Percentiles rank a stretch among this genome's conserved stretches.
Evolutionary conservation across 1,140 invertebrate genomes (phyloP).

Genomic region (Plodia interpunctella): DNA sequence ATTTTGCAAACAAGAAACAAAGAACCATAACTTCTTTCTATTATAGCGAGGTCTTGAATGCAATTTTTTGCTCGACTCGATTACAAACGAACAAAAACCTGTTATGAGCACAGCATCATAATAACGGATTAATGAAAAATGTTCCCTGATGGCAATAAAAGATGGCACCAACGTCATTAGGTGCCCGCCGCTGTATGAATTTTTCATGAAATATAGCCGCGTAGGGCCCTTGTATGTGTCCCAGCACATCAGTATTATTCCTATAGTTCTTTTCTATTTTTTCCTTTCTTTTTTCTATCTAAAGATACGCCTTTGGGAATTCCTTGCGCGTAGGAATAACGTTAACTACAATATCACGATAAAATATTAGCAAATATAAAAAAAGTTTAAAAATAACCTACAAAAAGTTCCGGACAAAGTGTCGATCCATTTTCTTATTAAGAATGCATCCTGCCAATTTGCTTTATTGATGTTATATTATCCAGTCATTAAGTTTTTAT

Average conservation of each 20-base stretch:
- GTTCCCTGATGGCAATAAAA: slow-evolving; percentile 63
- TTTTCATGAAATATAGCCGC: slow-evolving; percentile 72
- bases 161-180: slow-evolving; percentile 70
- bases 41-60: background rate
- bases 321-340: slow-evolving; percentile 37
- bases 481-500: slow-evolving; percentile 69
- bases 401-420: slow-evolving; percentile 26
- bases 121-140: slow-evolving; percentile 68
- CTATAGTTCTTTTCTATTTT: slow-evolving; percentile 45
- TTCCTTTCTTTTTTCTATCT: slow-evolving; percentile 55
- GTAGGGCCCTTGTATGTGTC: slow-evolving; percentile 40
- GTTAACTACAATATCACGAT: background rate
- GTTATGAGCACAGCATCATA: slow-evolving; percentile 25
- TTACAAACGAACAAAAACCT: slow-evolving; percentile 11
- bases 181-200: slow-evolving; percentile 61
- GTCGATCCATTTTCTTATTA: slow-evolving; percentile 58
- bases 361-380: too few relatives aligned
- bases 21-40: slow-evolving; percentile 2
- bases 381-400: too few relatives aligned
- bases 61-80: background rate
- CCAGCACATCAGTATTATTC: slow-evolving; percentile 45
- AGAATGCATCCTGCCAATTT: slow-evolving; percentile 67
- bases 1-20: background rate
- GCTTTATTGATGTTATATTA: slow-evolving; percentile 70
- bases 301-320: slow-evolving; percentile 44